These are phyloP conservation scores for Drosophila obscura DNA, from an alignment of 1,140 invertebrate species.

Conservation along the genomic window DNA sequence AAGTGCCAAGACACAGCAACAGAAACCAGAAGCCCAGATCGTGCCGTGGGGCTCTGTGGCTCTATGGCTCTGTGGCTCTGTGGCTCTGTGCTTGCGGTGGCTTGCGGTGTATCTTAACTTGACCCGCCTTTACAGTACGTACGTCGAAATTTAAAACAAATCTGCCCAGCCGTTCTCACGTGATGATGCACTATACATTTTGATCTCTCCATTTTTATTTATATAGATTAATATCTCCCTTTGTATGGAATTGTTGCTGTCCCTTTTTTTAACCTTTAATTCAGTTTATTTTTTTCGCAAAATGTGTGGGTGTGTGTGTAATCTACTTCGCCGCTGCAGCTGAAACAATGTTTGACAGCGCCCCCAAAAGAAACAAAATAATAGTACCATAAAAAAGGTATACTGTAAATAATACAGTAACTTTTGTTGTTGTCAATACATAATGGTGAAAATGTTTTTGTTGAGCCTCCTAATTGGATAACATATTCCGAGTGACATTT, in stretches of 20 bases:
- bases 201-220: neutral
- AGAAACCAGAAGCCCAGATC: neutral
- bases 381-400: slow-evolving; percentile 7
- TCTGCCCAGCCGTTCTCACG: no score
- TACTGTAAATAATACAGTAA: neutral
- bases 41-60: no score
- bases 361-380: slow-evolving; percentile 41
- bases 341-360: slow-evolving; percentile 71
- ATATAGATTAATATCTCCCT: neutral
- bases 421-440: slow-evolving; percentile 10
- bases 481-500: slow-evolving; percentile 42
- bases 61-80: no score
- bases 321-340: slow-evolving; percentile 78
- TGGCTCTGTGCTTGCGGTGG: neutral
- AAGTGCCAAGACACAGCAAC: slow-evolving; percentile 18
- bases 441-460: neutral
- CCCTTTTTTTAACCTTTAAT: slow-evolving; percentile 78
- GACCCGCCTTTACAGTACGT: slow-evolving; percentile 66
- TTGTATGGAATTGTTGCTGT: slow-evolving; percentile 29
- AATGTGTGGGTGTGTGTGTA: slow-evolving; percentile 60
- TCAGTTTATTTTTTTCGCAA: slow-evolving; percentile 72
- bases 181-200: no score
- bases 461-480: slow-evolving; percentile 39
- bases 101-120: slow-evolving; percentile 74
- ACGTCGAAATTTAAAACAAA: no score